Conservation (phyloP, 2,113 vertebrate species). For the Turnix velox region DNA sequence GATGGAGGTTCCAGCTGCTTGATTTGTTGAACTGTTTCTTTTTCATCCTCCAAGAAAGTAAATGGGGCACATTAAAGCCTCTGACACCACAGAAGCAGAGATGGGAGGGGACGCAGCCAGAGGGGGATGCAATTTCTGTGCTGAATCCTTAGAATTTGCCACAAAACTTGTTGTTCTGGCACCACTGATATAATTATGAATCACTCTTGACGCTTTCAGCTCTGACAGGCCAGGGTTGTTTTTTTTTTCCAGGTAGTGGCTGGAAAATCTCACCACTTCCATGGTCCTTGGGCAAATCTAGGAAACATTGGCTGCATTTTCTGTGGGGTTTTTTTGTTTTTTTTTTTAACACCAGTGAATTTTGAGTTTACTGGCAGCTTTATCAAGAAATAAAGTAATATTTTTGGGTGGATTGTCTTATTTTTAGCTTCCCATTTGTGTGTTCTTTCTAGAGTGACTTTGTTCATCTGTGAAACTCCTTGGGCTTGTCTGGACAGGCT, state of each 20-base stretch:
- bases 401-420: background rate
- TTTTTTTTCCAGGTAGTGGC: background rate
- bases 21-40: too few relatives aligned
- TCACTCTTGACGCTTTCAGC: background rate
- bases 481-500: background rate
- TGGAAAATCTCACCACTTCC: accelerated
- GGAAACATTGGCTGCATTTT: accelerated
- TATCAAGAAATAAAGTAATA: background rate
- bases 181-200: background rate
- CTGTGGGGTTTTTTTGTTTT: too few relatives aligned
- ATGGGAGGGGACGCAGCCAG: background rate
- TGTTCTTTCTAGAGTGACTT: background rate
- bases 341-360: accelerated
- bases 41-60: background rate
- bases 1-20: accelerated
- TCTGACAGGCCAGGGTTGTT: background rate
- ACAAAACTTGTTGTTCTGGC: background rate
- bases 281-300: accelerated
- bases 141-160: background rate
- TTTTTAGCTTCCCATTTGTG: background rate
- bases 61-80: accelerated
- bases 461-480: background rate
- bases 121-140: background rate
- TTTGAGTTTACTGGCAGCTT: background rate
- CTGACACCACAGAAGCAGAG: accelerated